Evolutionary conservation across 2,797 vertebrate species (phyloP), one percentile per base, ranked within the genome.

Genomic region (Halcyon leucocephala): DNA sequence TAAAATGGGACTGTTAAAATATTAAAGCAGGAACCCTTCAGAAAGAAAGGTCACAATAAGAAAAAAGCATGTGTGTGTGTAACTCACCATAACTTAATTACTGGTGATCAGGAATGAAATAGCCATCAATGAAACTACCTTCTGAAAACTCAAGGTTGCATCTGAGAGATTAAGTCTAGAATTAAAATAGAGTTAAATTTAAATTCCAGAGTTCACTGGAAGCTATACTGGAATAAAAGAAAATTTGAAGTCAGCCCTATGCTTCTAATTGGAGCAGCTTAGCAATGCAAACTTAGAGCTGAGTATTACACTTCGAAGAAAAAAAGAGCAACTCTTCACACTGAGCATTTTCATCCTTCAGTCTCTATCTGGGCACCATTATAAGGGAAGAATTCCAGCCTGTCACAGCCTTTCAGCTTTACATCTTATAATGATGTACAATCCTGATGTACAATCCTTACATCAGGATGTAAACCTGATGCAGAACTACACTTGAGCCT

Each of bases 281-380:
- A 82, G 86, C 55, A 67, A 90, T 54, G 58, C 76, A 96, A 87
- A 86, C 84, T 79, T 57, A 60, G 70, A 60, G 37, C 54, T 79
- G 57, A 61, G 55, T 84, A 55, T 71, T 83, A 49, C 17, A 52
- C 39, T 51, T 42, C 8, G 33, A 87, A 79, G 77, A 89, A 76
- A 86, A 39, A 42, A 31, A 22, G 33, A 46, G 25, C 37, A 55
- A 35, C 42, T 73, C 54, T 86, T 80, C 84, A 76, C 64, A 72
- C 5, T 42, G 58, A 91, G 66, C 11, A 60, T 94, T 94, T 96
- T 95, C 58, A 91, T 91, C 89, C 93, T 62, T 66, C 82, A 89
- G 39, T 76, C 80, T 85, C 67, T 86, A 26, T 61, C 60, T 86
- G 44, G 92, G 79, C 83, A 86, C 78, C 86, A 87, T 83, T 82